Evolutionary conservation across 2,113 vertebrate species (phyloP), one percentile per base, ranked within the genome.

Genomic region (Lota lota): DNA sequence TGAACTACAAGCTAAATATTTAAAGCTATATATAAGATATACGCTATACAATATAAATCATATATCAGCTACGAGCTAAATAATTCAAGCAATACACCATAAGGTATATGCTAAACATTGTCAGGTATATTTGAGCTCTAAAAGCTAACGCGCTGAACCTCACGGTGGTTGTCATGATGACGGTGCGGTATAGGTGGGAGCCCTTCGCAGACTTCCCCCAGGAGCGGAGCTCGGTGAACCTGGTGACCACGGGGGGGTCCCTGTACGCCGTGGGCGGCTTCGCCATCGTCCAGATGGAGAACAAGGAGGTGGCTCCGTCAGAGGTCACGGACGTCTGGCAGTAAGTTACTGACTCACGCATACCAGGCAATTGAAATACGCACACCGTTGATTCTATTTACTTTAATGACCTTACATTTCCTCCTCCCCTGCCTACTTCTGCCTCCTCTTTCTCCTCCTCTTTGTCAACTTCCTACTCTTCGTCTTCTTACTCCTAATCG

Each of bases 271-370:
- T 99, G 7, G 96, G 97, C 15, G 97, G 97, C 54, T 99, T 98
- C 84, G 90, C 97, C n/a, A 97, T 99, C 93, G 83, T 98, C 72
- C 91, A 98, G 77, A 88, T 91, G 72, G 96, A 98, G 80, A 93
- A 94, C 59, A 94, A 98, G 82, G 96, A 96, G 87, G 94, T 97
- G 85, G 93, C 93, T 56, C 97, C 97, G 56, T 94, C 88, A 36
- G 97, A 99, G 91, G 91, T 99, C 83, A 98, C 95, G 6, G 97
- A 99, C 65, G 94, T 99, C 85, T 99, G 97, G 97, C 97, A 97
- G 97, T 99, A 94, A 97, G 97, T 95, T 79, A 72, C 69, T 66
- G 5, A 14, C 40, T 47, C 40, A 14, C 40, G 10, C 40, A 12
- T 6, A 12, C 40, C 59, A 15, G n/a, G 21, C 59, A 58, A 10